Evolutionary conservation across 2,888 invertebrate species (phyloP), one percentile per base, ranked within the genome.

Genomic region (Synergus laeviventris): DNA sequence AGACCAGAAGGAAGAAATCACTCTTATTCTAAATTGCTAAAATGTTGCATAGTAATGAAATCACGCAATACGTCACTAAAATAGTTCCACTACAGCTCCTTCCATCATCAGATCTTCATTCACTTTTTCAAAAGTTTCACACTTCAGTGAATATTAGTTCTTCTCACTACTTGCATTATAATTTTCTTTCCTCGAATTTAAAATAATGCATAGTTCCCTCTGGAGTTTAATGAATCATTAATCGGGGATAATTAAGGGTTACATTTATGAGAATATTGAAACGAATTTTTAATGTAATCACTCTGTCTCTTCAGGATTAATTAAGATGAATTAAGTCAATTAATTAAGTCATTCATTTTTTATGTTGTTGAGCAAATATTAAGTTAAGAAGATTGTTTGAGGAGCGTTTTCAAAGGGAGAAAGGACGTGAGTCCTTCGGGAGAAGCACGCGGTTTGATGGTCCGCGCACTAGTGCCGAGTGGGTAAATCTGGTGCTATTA

Each of bases 391-490:
- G 14, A 61, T 76, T 54, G 31, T 36, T 16, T 62, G 12, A 42
- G 45, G 21, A 75, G 70, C 16, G 56, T 5, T 54, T 9, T 24
- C 31, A 38, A 64, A 31, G 36, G 38, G 42, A 75, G 76, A 74
- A 49, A 73, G 45, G 56, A 49, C 49, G 45, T 36, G 9, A 70
- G 42, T 49, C 49, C 31, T 70, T 14, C 39, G 54, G 36, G 74
- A 74, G 81, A 76, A 82, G 82, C 77, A 78, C 78, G 81, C 84
- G 81, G 78, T 77, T 86, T 82, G 83, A 78, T 79, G 79, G 83
- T 81, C 81, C 76, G 82, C 84, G 82, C 79, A 81, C 84, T 83
- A 87, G 81, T 87, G 88, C 84, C 80, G 84, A 56, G 60, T 24
- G 74, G 74, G 36, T 49, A 36, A 61, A 74, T 49, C 74, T 60